These are phyloP conservation scores for Eupleurogrammus muticus DNA, from an alignment of 2,797 vertebrate species.

Conservation along the genomic window DNA sequence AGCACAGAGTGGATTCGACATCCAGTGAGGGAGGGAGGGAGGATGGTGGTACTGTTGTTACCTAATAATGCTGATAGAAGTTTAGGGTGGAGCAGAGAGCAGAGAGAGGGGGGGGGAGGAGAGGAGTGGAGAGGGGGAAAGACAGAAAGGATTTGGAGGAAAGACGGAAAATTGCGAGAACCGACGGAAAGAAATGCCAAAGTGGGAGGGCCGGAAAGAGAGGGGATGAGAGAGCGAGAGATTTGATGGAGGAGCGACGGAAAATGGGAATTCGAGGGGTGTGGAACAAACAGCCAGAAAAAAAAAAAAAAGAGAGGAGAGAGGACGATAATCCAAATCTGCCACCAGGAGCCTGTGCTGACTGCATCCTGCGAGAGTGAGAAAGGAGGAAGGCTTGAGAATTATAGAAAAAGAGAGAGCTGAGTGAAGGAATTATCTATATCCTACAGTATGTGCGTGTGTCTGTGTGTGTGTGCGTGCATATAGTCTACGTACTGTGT, in stretches of 20 bases:
- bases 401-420: slow-evolving; percentile 31
- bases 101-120: background rate
- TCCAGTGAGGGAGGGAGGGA: slow-evolving; percentile 23
- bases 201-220: background rate
- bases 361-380: slow-evolving; percentile 12
- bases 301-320: background rate
- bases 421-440: slow-evolving; percentile 41
- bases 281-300: background rate
- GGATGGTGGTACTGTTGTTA: slow-evolving; percentile 33
- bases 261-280: background rate
- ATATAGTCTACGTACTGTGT: background rate
- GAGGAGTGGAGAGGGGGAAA: background rate
- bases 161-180: slow-evolving; percentile 1
- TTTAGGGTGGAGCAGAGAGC: slow-evolving; percentile 12
- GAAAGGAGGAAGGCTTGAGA: slow-evolving; percentile 25
- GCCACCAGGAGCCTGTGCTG: slow-evolving; percentile 24
- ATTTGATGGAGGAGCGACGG: slow-evolving; percentile 2
- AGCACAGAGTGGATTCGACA: slow-evolving; percentile 63
- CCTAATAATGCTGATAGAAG: slow-evolving; percentile 52
- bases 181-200: background rate
- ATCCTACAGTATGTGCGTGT: slow-evolving; percentile 14
- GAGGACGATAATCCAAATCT: slow-evolving; percentile 46
- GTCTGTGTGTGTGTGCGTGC: no score
- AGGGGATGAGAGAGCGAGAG: background rate
- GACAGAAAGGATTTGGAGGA: slow-evolving; percentile 4